Evolutionary conservation across 2,797 vertebrate genomes (phyloP).

Genomic region (Toxotes lorentzi): DNA sequence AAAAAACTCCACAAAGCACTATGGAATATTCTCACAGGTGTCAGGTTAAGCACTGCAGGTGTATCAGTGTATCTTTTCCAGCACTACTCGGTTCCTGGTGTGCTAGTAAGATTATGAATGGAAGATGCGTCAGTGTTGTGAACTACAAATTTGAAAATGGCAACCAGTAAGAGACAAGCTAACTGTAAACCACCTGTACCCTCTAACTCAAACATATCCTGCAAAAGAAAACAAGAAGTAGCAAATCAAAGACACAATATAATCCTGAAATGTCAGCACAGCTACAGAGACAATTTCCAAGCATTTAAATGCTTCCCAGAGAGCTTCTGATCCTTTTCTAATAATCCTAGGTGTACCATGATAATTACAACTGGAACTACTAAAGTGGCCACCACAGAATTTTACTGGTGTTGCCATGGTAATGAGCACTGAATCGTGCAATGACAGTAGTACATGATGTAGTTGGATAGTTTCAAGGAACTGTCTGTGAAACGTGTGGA

Average conservation of each 20-base stretch:
- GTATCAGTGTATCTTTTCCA: constrained; percentile 47
- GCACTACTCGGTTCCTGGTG: constrained; percentile 14
- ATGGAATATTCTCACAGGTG: constrained; percentile 73
- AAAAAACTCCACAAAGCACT: constrained; percentile 39
- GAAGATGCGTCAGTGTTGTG: constrained; percentile 5
- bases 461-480: constrained; percentile 8
- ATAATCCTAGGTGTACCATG: constrained; percentile 5
- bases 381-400: background rate
- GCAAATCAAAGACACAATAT: background rate
- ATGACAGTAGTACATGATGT: constrained; percentile 11
- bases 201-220: background rate
- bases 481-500: constrained; percentile 15
- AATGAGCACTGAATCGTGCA: constrained; percentile 8
- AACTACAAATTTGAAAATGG: background rate
- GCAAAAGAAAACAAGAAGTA: background rate
- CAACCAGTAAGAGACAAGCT: background rate
- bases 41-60: constrained; percentile 67
- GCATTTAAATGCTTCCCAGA: constrained; percentile 1
- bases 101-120: background rate
- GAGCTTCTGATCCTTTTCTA: background rate
- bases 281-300: background rate
- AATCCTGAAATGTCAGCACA: background rate
- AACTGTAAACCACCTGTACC: background rate
- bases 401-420: constrained; percentile 35
- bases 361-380: constrained; percentile 4